These are phyloP conservation scores for Zaprionus vittiger DNA, from an alignment of 1,140 invertebrate genomes.

Conservation along the genomic window DNA sequence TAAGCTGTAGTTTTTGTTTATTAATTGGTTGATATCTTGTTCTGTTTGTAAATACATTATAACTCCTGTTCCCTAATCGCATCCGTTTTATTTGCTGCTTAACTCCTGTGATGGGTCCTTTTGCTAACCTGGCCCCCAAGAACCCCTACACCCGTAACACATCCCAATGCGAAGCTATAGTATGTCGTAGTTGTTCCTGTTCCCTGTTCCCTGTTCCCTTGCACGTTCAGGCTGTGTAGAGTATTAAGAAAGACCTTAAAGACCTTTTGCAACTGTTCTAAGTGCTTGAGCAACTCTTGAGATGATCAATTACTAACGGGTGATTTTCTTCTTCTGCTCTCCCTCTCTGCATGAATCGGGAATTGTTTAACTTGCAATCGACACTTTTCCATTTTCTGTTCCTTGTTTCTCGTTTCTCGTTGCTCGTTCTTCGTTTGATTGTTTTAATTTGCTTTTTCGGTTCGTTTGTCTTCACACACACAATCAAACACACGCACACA, in stretches of 20 bases:
- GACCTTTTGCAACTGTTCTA: not conserved
- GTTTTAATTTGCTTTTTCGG: slow-evolving; percentile 48
- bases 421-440: slow-evolving; percentile 44
- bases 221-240: not conserved
- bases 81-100: slow-evolving; percentile 66
- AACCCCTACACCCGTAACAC: not conserved
- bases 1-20: slow-evolving; percentile 26
- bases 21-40: slow-evolving; percentile 24
- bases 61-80: slow-evolving; percentile 56
- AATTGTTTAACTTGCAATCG: slow-evolving; percentile 84
- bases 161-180: not conserved
- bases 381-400: slow-evolving; percentile 18
- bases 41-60: slow-evolving; percentile 62
- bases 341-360: slow-evolving; percentile 92
- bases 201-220: not conserved
- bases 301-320: slow-evolving; percentile 43
- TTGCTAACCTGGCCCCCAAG: not conserved
- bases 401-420: slow-evolving; percentile 27
- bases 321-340: slow-evolving; percentile 26
- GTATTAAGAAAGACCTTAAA: not conserved
- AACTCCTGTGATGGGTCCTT: slow-evolving; percentile 33
- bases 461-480: slow-evolving; percentile 88
- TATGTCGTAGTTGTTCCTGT: not conserved
- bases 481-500: slow-evolving; percentile 89
- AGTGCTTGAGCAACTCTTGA: not conserved